Evolutionary conservation across 37 sponge, comb jelly and placozoan genomes (phyloP).

Genomic region (Aphrocallistes beatrix): DNA sequence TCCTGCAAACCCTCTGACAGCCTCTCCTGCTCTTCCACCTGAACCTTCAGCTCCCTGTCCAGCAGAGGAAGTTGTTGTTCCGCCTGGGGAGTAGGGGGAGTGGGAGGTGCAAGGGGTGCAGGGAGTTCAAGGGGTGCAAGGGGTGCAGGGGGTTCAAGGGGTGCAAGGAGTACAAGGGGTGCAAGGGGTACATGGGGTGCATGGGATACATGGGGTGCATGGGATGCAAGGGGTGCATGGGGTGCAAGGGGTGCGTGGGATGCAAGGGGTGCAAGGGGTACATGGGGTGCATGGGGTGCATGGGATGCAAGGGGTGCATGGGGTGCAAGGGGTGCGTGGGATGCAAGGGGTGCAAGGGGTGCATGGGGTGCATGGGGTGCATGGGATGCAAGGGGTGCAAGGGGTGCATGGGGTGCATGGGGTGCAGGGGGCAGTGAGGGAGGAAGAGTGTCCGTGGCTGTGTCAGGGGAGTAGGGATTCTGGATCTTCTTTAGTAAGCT

Average conservation of each 20-base stretch:
- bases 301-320: background rate
- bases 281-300: background rate
- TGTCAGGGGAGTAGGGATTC: background rate
- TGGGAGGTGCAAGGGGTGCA: too few species aligned
- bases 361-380: too few species aligned
- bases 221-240: background rate
- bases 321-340: too few species aligned
- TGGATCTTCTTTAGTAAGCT: background rate
- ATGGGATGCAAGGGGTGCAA: background rate
- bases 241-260: too few species aligned
- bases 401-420: background rate
- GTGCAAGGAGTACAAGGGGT: too few species aligned
- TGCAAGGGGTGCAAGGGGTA: too few species aligned
- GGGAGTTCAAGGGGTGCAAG: background rate
- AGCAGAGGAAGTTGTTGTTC: too few species aligned
- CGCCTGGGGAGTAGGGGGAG: too few species aligned
- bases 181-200: too few species aligned
- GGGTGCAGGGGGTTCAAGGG: background rate
- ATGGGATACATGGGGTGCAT: background rate
- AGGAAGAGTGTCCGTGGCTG: background rate
- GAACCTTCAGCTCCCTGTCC: background rate
- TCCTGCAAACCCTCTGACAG: background rate
- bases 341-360: too few species aligned
- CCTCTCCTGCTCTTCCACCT: background rate
- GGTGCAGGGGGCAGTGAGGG: too few species aligned